Base-by-base conservation (phyloP, 2,113 vertebrate species). In the Hippopotamus amphibius region DNA sequence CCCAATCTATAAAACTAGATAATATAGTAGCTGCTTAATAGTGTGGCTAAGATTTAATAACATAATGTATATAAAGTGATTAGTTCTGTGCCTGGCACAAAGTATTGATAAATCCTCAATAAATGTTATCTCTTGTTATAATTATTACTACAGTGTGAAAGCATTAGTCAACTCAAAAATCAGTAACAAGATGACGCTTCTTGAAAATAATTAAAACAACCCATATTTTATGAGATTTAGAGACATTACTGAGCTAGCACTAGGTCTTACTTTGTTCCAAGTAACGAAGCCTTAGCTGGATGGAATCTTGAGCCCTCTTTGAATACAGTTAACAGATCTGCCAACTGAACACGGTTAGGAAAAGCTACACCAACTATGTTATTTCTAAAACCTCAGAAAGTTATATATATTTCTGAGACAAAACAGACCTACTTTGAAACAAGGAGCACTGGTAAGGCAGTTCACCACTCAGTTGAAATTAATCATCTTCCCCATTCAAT, bases 351-450 rank as follows among this genome's bases (percentile, higher is more conserved):
- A 68, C 9, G 19, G 41, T 16, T 84, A 28, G 28, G 33, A 59
- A 86, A 96, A 96, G 71, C 53, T 57, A 41, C 11, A 93, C 15
- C 68, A 92, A 83, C 48, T 81, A 63, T 6, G 30, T 85, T 69
- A 72, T 66, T 74, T 63, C 10, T 53, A 19, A 94, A 85, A 16
- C 63, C 55, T 95, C 48, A 87, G 7, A 79, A 96, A 85, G 82
- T 76, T 65, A 55, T 30, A 10, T 30, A 10, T 50, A 59, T 82
- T 92, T 93, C 50, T 81, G 59, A 91, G 30, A 87, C 24, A 90
- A 95, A 94, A 72, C 7, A 88, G 33, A 61, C 16, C 61, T 61
- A 95, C 41, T 90, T 26, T 81, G 12, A 97, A 95, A 63, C 10
- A 86, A 80, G 72, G 26, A 53, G 22, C 30, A 61, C 0, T 85